Evolutionary conservation across 2,797 vertebrate species (phyloP), one percentile per base, ranked within the genome.

Genomic region (Enteromius paludinosus): DNA sequence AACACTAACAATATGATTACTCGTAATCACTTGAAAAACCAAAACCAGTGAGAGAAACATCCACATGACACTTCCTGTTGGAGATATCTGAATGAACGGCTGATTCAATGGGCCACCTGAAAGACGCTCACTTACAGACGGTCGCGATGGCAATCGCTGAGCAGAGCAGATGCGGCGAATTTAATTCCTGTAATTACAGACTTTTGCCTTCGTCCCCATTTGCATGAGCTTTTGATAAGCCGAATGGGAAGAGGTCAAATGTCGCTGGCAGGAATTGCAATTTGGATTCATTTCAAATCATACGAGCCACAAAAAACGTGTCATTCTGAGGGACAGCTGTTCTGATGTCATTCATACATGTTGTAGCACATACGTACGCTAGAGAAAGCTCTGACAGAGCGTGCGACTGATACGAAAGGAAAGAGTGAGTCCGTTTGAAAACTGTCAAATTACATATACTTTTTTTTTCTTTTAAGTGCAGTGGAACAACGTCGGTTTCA

Each of bases 121-220:
- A 70, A 81, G 66, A 81, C 18, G 25, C 33, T 74, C 69, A 70
- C 82, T 86, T 79, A 65, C 81, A 86, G 66, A 23, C 65, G 23
- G 30, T 38, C n/a, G 5, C 5, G 30, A 69, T 45, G 47, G 33
- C 66, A 49, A 72, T 47, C 15, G 25, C 45, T 23, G 68, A 49
- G 30, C 66, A 52, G 70, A 86, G 65, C 87, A 88, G 83, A 90
- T 88, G 89, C 41, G 33, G 25, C 52, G 61, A 65, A 88, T 83
- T 73, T 85, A 83, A 85, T 87, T 86, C 71, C 86, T 87, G 41
- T 87, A 87, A 90, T 89, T 81, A 86, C 41, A 81, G 71, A 69
- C 72, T 56, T 71, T 73, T 86, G 78, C 85, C 38, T 59, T 70
- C 23, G 14, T 73, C 52, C 38, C 30, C 79, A 73, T 85, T 73